These are phyloP conservation scores for Porites evermanni DNA, from an alignment of 92 coral and sea anemone species.

Conservation along the genomic window DNA sequence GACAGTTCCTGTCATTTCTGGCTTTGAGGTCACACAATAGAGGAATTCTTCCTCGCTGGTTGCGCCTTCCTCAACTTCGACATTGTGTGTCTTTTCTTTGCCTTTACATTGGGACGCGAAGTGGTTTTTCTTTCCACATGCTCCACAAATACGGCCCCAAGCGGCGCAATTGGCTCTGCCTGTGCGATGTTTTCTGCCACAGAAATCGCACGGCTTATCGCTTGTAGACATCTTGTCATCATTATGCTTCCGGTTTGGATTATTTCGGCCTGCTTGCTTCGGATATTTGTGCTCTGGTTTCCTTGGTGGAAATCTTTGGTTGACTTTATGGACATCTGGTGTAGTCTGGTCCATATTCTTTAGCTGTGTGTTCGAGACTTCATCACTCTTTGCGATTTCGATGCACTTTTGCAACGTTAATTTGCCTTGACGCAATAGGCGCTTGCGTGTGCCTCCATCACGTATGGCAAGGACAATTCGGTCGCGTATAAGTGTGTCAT, in stretches of 20 bases:
- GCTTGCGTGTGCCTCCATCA: constrained; percentile 38
- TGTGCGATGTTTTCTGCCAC: constrained; percentile 45
- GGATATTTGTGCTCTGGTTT: constrained; percentile 16
- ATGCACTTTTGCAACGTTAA: constrained; percentile 44
- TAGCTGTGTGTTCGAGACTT: constrained; percentile 41
- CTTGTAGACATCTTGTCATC: background rate
- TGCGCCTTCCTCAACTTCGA: constrained; percentile 11
- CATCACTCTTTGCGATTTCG: constrained; percentile 43
- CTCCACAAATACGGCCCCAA: constrained; percentile 46
- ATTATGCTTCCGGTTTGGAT: constrained; percentile 5
- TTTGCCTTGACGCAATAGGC: constrained; percentile 50
- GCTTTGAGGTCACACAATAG: constrained; percentile 48
- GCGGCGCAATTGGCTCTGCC: constrained; percentile 52
- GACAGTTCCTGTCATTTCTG: constrained; percentile 36
- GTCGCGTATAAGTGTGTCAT: constrained; percentile 55
- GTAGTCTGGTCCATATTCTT: constrained; percentile 45
- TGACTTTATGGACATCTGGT: constrained; percentile 41
- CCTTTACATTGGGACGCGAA: no score
- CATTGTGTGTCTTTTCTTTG: background rate
- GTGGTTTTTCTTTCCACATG: constrained; percentile 27
- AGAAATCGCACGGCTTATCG: constrained; percentile 41
- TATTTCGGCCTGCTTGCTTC: constrained; percentile 33
- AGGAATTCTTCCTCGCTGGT: constrained; percentile 44
- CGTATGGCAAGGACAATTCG: constrained; percentile 43
- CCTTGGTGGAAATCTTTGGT: constrained; percentile 14